Percentiles rank a stretch among this genome's conserved stretches.
Evolutionary conservation across 2,113 vertebrate genomes (phyloP).

Genomic region (Mesitornis unicolor): DNA sequence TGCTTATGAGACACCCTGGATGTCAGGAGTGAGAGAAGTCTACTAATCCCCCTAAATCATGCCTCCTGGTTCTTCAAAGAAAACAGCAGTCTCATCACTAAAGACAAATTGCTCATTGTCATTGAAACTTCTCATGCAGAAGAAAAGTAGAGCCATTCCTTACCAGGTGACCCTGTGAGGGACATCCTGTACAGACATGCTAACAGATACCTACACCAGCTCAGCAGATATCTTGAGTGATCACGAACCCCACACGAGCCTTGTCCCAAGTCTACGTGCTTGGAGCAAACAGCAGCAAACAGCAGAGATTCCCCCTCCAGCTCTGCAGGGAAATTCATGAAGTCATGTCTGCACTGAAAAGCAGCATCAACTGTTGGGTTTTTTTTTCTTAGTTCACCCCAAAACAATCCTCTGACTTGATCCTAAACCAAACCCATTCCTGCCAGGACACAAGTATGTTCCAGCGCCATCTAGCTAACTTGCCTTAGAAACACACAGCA

Average conservation of each 20-base stretch:
- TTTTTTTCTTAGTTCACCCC: neutral
- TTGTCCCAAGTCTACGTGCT: neutral
- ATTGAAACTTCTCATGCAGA: neutral
- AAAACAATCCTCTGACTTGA: neutral
- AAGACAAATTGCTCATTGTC: neutral
- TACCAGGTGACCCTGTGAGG: neutral
- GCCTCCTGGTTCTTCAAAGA: neutral
- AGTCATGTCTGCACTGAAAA: neutral
- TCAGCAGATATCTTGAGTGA: neutral
- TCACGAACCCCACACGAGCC: neutral
- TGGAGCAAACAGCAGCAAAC: neutral
- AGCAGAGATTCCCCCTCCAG: neutral
- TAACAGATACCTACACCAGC: neutral
- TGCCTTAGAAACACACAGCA: neutral
- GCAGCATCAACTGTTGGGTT: fast-evolving
- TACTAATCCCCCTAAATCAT: neutral
- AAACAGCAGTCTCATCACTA: neutral
- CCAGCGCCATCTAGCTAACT: slow-evolving; percentile 52
- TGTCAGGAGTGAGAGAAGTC: neutral
- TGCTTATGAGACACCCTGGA: neutral
- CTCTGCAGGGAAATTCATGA: neutral
- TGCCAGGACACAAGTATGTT: neutral
- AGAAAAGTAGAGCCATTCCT: neutral
- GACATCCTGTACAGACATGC: neutral
- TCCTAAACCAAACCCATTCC: neutral